Evolutionary conservation across 2,797 vertebrate species (phyloP).

Genomic region (Alcedo quadribrachys): DNA sequence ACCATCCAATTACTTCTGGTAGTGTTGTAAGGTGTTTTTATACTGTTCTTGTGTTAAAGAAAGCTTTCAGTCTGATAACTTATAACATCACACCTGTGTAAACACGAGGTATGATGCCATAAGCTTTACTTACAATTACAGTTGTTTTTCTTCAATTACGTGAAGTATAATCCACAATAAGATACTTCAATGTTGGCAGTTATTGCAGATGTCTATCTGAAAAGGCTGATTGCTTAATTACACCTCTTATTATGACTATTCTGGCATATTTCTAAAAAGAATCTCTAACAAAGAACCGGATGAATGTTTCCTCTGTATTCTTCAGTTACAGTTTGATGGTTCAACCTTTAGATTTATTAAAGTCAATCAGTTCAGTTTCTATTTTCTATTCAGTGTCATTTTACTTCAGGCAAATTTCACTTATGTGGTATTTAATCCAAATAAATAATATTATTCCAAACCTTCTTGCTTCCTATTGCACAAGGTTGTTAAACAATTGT

Average conservation of each 20-base stretch:
- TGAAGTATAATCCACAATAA: slow-evolving; percentile 69
- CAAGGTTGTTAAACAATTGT: slow-evolving; percentile 54
- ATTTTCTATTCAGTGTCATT: slow-evolving; percentile 61
- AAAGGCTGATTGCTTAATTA: slow-evolving; percentile 67
- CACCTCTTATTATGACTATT: slow-evolving; percentile 61
- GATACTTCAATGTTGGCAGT: slow-evolving; percentile 55
- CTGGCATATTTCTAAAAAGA: slow-evolving; percentile 63
- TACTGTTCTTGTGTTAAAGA: slow-evolving; percentile 37
- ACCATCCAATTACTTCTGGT: slow-evolving; percentile 19
- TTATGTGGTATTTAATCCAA: slow-evolving; percentile 67
- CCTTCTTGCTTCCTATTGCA: slow-evolving; percentile 69
- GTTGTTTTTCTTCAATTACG: slow-evolving; percentile 70
- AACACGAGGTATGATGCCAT: slow-evolving; percentile 63
- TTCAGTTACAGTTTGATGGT: slow-evolving; percentile 53
- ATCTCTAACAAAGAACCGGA: slow-evolving; percentile 72
- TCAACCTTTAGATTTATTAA: slow-evolving; percentile 64
- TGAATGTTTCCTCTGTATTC: slow-evolving; percentile 73
- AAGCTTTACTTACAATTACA: slow-evolving; percentile 72
- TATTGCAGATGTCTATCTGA: slow-evolving; percentile 47
- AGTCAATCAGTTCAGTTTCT: slow-evolving; percentile 59
- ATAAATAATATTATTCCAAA: slow-evolving; percentile 71
- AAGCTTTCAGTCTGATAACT: slow-evolving; percentile 63
- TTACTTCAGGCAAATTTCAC: slow-evolving; percentile 74
- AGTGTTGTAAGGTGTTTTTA: not conserved
- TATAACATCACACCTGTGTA: slow-evolving; percentile 71